A percentile compares a stretch with the other conserved stretches of the same genome.
phyloP scores from a whole-genome alignment of 2,888 invertebrate species.

The Coenonympha glycerion region DNA sequence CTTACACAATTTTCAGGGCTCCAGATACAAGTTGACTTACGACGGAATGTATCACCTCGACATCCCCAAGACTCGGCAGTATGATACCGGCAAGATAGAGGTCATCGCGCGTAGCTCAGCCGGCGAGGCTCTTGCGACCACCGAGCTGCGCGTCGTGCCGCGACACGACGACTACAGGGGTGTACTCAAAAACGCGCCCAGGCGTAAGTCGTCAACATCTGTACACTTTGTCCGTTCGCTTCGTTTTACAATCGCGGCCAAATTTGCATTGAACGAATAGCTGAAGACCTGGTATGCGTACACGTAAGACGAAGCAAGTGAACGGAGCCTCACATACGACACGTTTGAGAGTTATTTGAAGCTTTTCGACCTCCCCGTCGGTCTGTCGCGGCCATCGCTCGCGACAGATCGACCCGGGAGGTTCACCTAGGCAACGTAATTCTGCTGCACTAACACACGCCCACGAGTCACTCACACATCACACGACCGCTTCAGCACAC shows the following conservation, averaged over 20 bases:
- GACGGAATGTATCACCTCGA: constrained; percentile 99
- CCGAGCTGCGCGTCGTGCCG: constrained; percentile 89
- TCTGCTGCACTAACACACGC: constrained; percentile 53
- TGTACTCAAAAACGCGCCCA: constrained; percentile 94
- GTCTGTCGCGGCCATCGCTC: background rate
- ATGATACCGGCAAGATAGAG: constrained; percentile 97
- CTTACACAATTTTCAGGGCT: constrained; percentile 78
- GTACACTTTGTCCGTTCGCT: too few relatives aligned
- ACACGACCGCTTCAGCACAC: constrained; percentile 62
- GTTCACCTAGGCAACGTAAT: constrained; percentile 9
- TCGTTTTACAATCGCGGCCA: too few relatives aligned
- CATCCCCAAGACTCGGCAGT: constrained; percentile 97
- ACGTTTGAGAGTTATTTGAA: constrained; percentile 14
- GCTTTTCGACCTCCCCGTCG: background rate
- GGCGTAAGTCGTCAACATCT: constrained; percentile 84
- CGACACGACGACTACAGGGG: constrained; percentile 93
- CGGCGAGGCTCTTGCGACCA: constrained; percentile 93
- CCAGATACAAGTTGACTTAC: constrained; percentile 95
- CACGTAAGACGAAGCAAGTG: too few relatives aligned
- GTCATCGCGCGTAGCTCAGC: constrained; percentile 96
- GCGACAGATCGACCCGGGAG: background rate
- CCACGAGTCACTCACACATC: constrained; percentile 55
- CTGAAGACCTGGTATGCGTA: too few relatives aligned
- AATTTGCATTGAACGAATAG: too few relatives aligned
- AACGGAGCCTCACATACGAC: constrained; percentile 5